phyloP scores from a whole-genome alignment of 1,140 invertebrate genomes.

The Coelopa frigida region DNA sequence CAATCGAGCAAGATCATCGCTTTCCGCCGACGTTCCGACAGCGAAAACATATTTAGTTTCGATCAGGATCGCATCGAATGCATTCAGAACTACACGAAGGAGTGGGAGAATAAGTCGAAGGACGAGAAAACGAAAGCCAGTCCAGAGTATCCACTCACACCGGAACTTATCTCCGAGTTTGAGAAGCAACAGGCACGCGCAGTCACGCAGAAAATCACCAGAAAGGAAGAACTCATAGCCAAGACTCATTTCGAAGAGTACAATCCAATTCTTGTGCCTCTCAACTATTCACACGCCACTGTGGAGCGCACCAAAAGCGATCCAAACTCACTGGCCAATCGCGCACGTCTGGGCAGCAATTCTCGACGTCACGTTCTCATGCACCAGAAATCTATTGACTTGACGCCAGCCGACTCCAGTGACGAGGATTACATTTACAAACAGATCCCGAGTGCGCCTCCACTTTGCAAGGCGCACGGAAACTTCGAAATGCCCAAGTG shows the following conservation, averaged over 20 bases:
- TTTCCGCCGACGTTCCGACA: slow-evolving; percentile 46
- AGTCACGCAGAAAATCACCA: slow-evolving; percentile 48
- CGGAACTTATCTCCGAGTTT: slow-evolving; percentile 53
- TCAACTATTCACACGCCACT: slow-evolving; percentile 54
- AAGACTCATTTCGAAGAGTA: slow-evolving; percentile 58
- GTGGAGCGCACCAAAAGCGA: slow-evolving; percentile 79
- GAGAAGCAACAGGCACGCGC: slow-evolving; percentile 49
- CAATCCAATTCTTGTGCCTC: slow-evolving; percentile 46
- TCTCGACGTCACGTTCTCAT: slow-evolving; percentile 67
- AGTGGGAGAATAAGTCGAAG: slow-evolving; percentile 50
- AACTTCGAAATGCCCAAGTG: slow-evolving; percentile 59
- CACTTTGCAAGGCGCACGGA: slow-evolving; percentile 56
- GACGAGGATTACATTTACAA: slow-evolving; percentile 69
- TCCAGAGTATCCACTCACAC: slow-evolving; percentile 42
- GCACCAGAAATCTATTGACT: slow-evolving; percentile 78
- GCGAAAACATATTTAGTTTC: slow-evolving; percentile 60
- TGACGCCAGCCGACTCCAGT: slow-evolving; percentile 72
- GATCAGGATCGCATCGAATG: slow-evolving; percentile 63
- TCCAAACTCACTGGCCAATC: slow-evolving; percentile 64
- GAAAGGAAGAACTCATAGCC: slow-evolving; percentile 55
- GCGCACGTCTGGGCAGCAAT: slow-evolving; percentile 61
- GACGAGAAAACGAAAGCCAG: slow-evolving; percentile 38
- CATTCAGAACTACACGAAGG: slow-evolving; percentile 52
- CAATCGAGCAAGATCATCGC: slow-evolving; percentile 39
- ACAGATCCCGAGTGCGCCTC: slow-evolving; percentile 61